Conservation (phyloP, 2,888 invertebrate species). For the Caenorhabditis macrosperma region DNA sequence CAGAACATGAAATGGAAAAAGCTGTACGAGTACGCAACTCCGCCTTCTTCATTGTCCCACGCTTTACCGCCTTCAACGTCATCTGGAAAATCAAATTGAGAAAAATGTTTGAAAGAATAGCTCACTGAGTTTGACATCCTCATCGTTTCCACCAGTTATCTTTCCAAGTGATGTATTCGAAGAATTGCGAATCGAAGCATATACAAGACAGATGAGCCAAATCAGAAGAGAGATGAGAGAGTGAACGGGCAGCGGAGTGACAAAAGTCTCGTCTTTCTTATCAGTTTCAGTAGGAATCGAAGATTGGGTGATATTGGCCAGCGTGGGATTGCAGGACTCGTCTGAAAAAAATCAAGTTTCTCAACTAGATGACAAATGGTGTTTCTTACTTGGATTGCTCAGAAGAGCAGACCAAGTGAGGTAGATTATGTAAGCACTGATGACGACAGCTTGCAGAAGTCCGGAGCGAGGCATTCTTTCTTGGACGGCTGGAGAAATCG, state of each 20-base stretch:
- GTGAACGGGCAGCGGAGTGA: constrained; percentile 83
- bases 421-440: constrained; percentile 93
- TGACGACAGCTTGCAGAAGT: constrained; percentile 88
- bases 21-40: constrained; percentile 82
- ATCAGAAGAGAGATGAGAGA: constrained; percentile 92
- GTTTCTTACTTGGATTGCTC: constrained; percentile 85
- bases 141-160: constrained; percentile 84
- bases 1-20: constrained; percentile 88
- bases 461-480: constrained; percentile 87
- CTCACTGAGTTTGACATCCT: constrained; percentile 76
- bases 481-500: constrained; percentile 93
- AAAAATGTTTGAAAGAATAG: constrained; percentile 10
- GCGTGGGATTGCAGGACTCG: constrained; percentile 86
- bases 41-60: constrained; percentile 92
- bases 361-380: neutral
- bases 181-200: constrained; percentile 94
- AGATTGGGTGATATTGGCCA: constrained; percentile 39
- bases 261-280: constrained; percentile 61
- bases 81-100: constrained; percentile 32
- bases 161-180: constrained; percentile 89
- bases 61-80: constrained; percentile 64
- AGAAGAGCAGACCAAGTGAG: constrained; percentile 98
- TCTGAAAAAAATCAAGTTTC: constrained; percentile 83
- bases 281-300: neutral
- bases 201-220: constrained; percentile 95